These are phyloP conservation scores for Pseudochaenichthys georgianus DNA, from an alignment of 2,797 vertebrate genomes.

Conservation along the genomic window DNA sequence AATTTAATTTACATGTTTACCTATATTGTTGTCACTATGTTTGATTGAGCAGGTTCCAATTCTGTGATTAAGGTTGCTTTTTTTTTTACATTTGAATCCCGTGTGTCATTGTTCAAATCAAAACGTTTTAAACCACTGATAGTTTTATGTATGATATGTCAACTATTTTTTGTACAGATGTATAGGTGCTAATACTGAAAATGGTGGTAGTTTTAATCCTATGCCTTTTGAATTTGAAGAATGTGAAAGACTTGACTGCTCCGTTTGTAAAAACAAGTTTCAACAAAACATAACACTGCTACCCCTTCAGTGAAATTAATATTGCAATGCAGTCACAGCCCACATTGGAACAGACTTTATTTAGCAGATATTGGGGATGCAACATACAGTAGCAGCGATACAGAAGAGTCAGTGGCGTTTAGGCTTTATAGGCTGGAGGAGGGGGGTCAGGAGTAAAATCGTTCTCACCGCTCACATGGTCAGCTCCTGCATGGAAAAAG, in stretches of 20 bases:
- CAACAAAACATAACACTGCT: background rate
- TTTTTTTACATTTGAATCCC: background rate
- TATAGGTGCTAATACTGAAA: background rate
- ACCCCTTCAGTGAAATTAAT: slow-evolving; percentile 19
- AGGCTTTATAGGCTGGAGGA: slow-evolving; percentile 79
- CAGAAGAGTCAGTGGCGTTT: slow-evolving; percentile 80
- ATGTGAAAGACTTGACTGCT: slow-evolving; percentile 12
- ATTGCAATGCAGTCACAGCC: slow-evolving; percentile 36
- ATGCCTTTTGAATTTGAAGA: slow-evolving; percentile 1
- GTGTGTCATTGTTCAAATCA: background rate
- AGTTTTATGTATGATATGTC: background rate
- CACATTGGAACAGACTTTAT: slow-evolving; percentile 89
- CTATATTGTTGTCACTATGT: background rate
- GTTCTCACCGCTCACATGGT: slow-evolving; percentile 90
- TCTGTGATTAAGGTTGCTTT: background rate
- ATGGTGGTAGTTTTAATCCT: background rate
- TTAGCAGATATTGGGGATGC: slow-evolving; percentile 87
- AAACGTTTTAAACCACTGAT: background rate
- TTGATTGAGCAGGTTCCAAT: background rate
- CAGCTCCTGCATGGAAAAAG: slow-evolving; percentile 88
- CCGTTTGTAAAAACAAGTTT: background rate
- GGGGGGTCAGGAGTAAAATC: slow-evolving; percentile 35
- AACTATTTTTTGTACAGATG: background rate
- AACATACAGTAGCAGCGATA: slow-evolving; percentile 85
- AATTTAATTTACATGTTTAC: background rate